Percentiles rank a stretch among this genome's conserved stretches.
phyloP scores from a whole-genome alignment of 2,888 invertebrate genomes.

The Nezara viridula region DNA sequence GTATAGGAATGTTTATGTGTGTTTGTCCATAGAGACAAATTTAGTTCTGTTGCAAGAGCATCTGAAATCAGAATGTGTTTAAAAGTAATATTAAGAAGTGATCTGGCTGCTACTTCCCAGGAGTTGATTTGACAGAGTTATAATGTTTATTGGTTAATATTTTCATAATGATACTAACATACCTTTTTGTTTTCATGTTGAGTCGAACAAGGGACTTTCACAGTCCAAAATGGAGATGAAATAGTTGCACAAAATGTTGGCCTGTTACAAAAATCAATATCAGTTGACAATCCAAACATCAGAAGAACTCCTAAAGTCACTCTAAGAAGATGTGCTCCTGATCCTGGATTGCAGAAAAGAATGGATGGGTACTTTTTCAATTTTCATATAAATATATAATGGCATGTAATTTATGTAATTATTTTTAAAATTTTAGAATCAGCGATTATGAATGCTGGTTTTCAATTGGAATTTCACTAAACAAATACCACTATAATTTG shows the following conservation, averaged over 20 bases:
- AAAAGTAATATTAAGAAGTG: background rate
- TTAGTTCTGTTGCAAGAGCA: background rate
- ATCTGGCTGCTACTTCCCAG: background rate
- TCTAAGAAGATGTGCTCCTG: conserved; percentile 82
- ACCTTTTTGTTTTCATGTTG: background rate
- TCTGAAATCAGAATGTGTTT: background rate
- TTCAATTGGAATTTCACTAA: too few species aligned
- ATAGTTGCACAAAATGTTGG: conserved; percentile 18
- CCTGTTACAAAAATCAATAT: conserved; percentile 27
- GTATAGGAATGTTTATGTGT: background rate
- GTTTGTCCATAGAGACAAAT: background rate
- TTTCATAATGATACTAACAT: background rate
- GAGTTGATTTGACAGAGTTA: background rate
- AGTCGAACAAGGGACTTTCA: conserved; percentile 1
- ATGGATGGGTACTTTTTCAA: conserved; percentile 60
- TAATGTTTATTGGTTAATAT: background rate
- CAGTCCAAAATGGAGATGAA: conserved; percentile 5
- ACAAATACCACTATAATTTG: too few species aligned
- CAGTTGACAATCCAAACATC: conserved; percentile 59
- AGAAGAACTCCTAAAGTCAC: conserved; percentile 72
- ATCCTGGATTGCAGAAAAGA: conserved; percentile 77
- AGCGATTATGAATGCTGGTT: background rate
- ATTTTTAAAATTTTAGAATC: background rate
- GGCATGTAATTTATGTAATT: background rate
- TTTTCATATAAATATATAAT: conserved; percentile 7